Evolutionary conservation across 2,113 vertebrate species (phyloP).

Genomic region (Ptychochromis oligacanthus): DNA sequence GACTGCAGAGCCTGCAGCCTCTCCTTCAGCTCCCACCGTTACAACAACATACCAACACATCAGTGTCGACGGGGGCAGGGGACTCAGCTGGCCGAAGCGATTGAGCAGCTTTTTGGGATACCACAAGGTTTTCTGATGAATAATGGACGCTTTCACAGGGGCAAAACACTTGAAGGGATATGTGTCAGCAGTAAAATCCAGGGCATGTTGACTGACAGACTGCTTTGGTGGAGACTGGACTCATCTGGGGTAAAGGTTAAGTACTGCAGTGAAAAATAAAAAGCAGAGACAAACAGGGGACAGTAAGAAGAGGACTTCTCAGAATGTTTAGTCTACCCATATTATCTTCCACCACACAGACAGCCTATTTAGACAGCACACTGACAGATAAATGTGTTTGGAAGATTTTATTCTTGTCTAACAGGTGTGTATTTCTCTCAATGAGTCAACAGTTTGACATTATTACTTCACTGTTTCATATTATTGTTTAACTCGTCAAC

Average conservation of each 20-base stretch:
- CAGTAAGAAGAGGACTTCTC: background rate
- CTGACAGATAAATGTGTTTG: background rate
- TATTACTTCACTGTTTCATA: background rate
- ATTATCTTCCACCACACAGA: background rate
- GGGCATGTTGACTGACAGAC: background rate
- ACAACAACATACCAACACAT: conserved; percentile 31
- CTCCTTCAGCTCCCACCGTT: conserved; percentile 18
- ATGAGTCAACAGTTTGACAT: background rate
- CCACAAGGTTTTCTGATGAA: conserved; percentile 1
- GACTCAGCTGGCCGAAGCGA: background rate
- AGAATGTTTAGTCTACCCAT: background rate
- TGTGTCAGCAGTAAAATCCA: conserved; percentile 26
- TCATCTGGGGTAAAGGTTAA: background rate
- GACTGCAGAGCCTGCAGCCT: conserved; percentile 5
- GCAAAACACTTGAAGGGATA: conserved; percentile 11
- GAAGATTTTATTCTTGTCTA: background rate
- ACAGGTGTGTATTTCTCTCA: background rate
- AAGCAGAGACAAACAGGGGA: background rate
- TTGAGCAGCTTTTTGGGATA: background rate
- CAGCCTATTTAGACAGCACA: background rate
- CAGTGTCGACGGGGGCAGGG: background rate
- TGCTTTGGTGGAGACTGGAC: background rate
- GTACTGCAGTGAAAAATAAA: background rate
- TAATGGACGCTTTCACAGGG: background rate
- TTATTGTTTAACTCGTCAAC: background rate